Percentiles rank a stretch among this genome's conserved stretches.
phyloP scores from a whole-genome alignment of 2,888 invertebrate species.

The Scaptodrosophila latifasciaeformis region DNA sequence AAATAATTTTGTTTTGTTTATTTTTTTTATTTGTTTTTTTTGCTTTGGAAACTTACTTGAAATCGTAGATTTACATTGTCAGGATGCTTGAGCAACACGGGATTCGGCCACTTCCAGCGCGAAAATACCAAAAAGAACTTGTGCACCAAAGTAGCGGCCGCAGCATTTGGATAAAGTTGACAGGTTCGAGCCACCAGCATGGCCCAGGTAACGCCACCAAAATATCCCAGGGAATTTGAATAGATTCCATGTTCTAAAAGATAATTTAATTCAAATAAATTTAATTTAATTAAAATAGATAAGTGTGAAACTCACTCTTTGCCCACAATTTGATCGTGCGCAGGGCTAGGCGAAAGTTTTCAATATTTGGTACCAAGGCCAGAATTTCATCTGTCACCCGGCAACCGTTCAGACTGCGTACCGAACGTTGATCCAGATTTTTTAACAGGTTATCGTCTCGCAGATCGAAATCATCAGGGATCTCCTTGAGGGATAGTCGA shows the following conservation, averaged over 20 bases:
- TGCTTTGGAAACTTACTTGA: conserved; percentile 77
- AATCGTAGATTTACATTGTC: conserved; percentile 91
- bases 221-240: conserved; percentile 97
- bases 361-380: conserved; percentile 94
- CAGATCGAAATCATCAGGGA: conserved; percentile 92
- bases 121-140: conserved; percentile 99
- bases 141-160: conserved; percentile 94
- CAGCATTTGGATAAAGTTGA: conserved; percentile 98
- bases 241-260: conserved; percentile 93
- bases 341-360: conserved; percentile 94
- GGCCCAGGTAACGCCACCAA: conserved; percentile 99
- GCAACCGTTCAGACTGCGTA: conserved; percentile 97
- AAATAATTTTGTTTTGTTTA: no score
- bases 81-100: conserved; percentile 94
- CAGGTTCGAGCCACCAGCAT: conserved; percentile 99
- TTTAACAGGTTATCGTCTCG: conserved; percentile 93
- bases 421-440: conserved; percentile 96
- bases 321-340: conserved; percentile 99
- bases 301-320: conserved; percentile 84
- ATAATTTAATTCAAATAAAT: background rate
- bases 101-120: conserved; percentile 99
- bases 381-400: conserved; percentile 99
- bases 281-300: background rate
- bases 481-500: conserved; percentile 93
- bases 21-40: no score